Evolutionary conservation across 2,797 vertebrate genomes (phyloP).

Genomic region (Rhincodon typus): DNA sequence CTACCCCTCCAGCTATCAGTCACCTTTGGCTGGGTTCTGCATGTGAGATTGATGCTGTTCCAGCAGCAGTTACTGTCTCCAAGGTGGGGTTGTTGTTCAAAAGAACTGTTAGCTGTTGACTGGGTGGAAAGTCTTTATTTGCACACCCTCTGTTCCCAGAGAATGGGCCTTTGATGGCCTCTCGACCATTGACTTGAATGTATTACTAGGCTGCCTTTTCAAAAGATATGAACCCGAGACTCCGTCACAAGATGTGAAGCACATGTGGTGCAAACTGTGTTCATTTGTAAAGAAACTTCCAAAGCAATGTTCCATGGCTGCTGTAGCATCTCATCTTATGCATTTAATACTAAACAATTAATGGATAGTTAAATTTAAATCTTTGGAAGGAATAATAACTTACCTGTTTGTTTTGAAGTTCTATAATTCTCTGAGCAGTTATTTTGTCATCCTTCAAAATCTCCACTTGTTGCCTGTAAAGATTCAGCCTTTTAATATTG

Average conservation of each 20-base stretch:
- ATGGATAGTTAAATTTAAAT: not conserved
- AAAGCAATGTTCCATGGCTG: not conserved
- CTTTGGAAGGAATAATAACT: not conserved
- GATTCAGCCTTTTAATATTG: not conserved
- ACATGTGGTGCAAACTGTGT: not conserved
- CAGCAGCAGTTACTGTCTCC: no score
- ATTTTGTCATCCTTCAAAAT: slow-evolving; percentile 68
- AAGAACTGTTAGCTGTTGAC: no score
- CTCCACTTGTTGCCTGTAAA: slow-evolving; percentile 70
- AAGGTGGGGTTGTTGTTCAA: no score
- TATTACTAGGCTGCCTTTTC: no score
- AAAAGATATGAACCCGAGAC: no score
- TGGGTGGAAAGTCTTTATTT: no score
- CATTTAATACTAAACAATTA: not conserved
- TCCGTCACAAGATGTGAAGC: not conserved
- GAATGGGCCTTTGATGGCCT: no score
- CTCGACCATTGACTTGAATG: no score
- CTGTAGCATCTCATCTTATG: not conserved
- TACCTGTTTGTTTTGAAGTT: slow-evolving; percentile 77
- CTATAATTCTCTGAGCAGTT: slow-evolving; percentile 64
- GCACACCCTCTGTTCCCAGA: no score
- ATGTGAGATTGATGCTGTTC: no score
- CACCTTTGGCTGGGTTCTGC: no score
- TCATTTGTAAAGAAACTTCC: not conserved
- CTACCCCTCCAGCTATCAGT: no score